Evolutionary conservation across 1,140 invertebrate genomes (phyloP), one percentile per base, ranked within the genome.

Genomic region (Calephelis nemesis): DNA sequence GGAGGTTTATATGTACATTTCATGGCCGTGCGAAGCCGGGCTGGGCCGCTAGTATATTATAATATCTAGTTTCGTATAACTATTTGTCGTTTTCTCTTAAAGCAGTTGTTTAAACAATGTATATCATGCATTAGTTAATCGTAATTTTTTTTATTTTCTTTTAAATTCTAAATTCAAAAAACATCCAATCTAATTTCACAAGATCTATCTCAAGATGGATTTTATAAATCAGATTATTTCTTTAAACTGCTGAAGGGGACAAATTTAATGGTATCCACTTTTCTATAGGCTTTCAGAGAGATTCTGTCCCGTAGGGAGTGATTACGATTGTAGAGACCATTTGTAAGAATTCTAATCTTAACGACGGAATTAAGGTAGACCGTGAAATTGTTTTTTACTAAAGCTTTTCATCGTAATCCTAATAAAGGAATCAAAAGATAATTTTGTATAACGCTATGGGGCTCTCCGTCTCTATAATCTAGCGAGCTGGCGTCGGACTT

Each of bases 251-350:
- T 58, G 54, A 58, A 58, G 54, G 39, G 54, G 30, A 58, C 54
- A 58, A 58, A 58, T 58, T 58, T 58, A 58, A 58, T 58, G 54
- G 54, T 58, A 58, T 58, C 54, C 54, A 58, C 54, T 58, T 58
- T 58, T 58, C 54, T 58, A 58, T 58, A 58, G 54, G 54, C 54
- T 11, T 58, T 58, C 19, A 19, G 54, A 19, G 54, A 58, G 39
- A 58, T 39, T 39, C 54, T 58, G 12, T 58, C 54, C 54, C 54
- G 58, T 60, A 30, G 58, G 58, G 58, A 60, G 58, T 60, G 58
- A 60, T 60, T 60, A 60, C 58, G 58, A 60, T 60, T 60, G 58
- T 60, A 60, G 39, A 30, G 58, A 40, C 58, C 58, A 60, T 60
- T 60, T 60, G 58, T 60, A 60, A 60, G 58, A 60, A 60, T 60